Percentiles rank a stretch among this genome's conserved stretches.
Conservation (phyloP, 2,888 invertebrate species). For the Pycnomerus fuliginosus region DNA sequence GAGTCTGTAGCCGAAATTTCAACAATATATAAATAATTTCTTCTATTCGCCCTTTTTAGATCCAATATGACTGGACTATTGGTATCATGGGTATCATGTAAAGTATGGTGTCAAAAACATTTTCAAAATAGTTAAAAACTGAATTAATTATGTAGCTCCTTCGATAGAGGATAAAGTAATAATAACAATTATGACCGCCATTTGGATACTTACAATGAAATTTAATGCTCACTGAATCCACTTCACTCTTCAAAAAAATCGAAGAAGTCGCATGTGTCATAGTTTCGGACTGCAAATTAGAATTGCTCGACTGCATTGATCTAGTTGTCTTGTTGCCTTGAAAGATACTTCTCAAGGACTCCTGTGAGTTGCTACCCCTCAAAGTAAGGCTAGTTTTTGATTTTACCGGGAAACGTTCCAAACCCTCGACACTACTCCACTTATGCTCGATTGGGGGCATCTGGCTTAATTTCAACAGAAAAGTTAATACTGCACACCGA, state of each 20-base stretch:
- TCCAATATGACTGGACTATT: too few species aligned
- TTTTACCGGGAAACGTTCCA: conserved; percentile 31
- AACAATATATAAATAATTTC: too few species aligned
- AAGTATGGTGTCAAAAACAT: too few species aligned
- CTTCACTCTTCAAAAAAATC: not conserved
- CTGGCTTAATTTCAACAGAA: conserved; percentile 40
- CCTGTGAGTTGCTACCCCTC: conserved; percentile 36
- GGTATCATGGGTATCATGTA: too few species aligned
- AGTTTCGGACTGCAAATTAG: conserved; percentile 3
- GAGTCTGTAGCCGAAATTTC: too few species aligned
- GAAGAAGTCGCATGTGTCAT: not conserved
- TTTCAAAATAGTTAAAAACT: too few species aligned
- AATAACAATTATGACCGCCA: too few species aligned
- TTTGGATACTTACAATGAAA: too few species aligned
- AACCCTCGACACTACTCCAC: conserved; percentile 33
- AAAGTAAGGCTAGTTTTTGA: conserved; percentile 33
- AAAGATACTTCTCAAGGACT: conserved; percentile 38
- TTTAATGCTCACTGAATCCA: too few species aligned
- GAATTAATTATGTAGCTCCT: too few species aligned
- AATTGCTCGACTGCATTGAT: conserved; percentile 16
- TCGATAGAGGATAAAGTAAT: too few species aligned
- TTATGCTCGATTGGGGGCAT: conserved; percentile 19
- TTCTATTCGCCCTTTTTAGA: too few species aligned
- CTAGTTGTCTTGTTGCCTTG: conserved; percentile 27
- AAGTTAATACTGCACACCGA: conserved; percentile 40